Evolutionary conservation across 2,797 vertebrate genomes (phyloP).

Genomic region (Taenioides sp.): DNA sequence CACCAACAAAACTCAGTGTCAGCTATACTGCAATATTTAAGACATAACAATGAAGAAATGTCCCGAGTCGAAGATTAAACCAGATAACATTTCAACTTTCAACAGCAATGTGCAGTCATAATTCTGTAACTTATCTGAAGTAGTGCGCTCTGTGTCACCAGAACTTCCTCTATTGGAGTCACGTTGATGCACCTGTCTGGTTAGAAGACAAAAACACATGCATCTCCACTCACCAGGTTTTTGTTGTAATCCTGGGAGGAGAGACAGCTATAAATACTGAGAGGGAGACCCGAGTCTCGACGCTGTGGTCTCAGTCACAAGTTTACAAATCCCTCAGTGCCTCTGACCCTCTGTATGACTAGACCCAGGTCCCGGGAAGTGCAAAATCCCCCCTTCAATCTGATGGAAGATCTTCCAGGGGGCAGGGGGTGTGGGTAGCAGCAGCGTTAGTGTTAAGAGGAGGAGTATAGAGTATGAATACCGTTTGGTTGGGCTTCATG

Average conservation of each 20-base stretch:
- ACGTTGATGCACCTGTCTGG: constrained; percentile 23
- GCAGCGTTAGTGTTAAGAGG: constrained; percentile 61
- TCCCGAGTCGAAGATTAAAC: not conserved
- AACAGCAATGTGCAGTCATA: not conserved
- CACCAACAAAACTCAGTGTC: constrained; percentile 51
- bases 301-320: constrained; percentile 62
- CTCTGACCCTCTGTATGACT: constrained; percentile 70
- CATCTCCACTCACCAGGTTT: constrained; percentile 75
- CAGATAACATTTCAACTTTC: not conserved
- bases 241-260: constrained; percentile 63
- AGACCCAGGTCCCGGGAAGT: constrained; percentile 74
- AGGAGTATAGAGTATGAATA: constrained; percentile 58
- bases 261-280: constrained; percentile 68
- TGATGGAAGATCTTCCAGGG: constrained; percentile 70
- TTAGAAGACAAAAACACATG: constrained; percentile 47
- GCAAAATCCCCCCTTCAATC: constrained; percentile 69
- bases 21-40: constrained; percentile 32
- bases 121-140: not conserved
- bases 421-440: constrained; percentile 60
- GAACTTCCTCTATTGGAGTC: not conserved
- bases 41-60: not conserved
- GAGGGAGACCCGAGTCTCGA: constrained; percentile 48
- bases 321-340: constrained; percentile 75
- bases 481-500: constrained; percentile 37
- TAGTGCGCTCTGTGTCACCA: not conserved